Evolutionary conservation across 2,797 vertebrate species (phyloP).

Genomic region (Centropyge bicolor): DNA sequence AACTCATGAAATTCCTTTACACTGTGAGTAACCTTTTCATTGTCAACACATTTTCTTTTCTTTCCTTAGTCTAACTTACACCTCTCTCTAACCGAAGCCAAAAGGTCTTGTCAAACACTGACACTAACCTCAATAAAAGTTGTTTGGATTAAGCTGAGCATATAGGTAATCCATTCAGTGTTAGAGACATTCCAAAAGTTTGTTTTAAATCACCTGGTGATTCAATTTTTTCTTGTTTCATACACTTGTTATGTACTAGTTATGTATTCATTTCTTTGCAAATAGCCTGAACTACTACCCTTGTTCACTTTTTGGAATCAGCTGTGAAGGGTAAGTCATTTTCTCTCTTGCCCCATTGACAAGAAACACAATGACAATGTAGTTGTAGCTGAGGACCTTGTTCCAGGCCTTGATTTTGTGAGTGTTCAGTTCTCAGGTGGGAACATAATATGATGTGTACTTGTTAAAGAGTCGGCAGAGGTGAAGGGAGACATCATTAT

Average conservation of each 20-base stretch:
- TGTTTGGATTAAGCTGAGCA: neutral
- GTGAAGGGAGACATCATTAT: no score
- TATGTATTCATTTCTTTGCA: neutral
- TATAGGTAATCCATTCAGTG: neutral
- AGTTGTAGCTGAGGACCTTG: neutral
- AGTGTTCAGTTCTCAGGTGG: neutral
- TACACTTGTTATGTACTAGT: neutral
- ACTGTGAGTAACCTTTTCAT: slow-evolving; percentile 26
- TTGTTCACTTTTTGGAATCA: neutral
- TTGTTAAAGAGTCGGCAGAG: slow-evolving; percentile 11
- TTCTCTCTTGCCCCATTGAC: neutral
- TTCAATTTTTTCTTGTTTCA: neutral
- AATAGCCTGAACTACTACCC: neutral
- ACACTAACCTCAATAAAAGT: neutral
- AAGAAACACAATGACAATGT: no score
- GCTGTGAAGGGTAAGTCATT: rapidly evolving
- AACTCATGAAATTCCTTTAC: slow-evolving; percentile 18
- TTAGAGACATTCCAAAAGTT: neutral
- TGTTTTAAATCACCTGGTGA: neutral
- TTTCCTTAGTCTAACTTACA: neutral
- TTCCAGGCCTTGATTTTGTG: slow-evolving; percentile 7
- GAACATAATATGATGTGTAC: neutral
- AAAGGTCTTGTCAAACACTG: neutral
- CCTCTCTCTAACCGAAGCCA: neutral
- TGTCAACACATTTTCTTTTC: neutral